A percentile compares a stretch with the other conserved stretches of the same genome.
phyloP scores from a whole-genome alignment of 1,140 invertebrate genomes.

The Antheraea mylitta region DNA sequence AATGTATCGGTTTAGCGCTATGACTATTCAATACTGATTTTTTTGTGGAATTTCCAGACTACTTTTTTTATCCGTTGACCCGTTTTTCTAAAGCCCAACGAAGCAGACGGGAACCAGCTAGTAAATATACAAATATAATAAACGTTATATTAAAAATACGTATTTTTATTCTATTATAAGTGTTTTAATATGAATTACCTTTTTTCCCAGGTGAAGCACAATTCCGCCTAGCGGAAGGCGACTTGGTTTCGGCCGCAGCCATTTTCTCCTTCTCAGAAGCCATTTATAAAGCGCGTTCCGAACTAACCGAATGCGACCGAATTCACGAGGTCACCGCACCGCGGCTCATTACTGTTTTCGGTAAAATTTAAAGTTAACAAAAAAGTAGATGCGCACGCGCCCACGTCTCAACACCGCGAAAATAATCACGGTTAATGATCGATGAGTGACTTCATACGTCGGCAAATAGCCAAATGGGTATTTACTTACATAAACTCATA shows the following conservation, averaged over 20 bases:
- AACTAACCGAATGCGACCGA: constrained; percentile 34
- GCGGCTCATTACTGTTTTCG: constrained; percentile 51
- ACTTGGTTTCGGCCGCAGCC: constrained; percentile 63
- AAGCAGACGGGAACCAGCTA: no score
- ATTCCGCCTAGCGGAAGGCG: constrained; percentile 70
- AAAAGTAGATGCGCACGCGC: constrained; percentile 29
- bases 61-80: no score
- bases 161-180: neutral
- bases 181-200: constrained; percentile 42
- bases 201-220: constrained; percentile 73
- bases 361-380: neutral
- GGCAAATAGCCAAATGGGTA: constrained; percentile 52
- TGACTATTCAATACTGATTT: no score
- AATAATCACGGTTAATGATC: constrained; percentile 49
- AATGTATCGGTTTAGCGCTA: no score
- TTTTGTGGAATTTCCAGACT: no score
- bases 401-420: constrained; percentile 40
- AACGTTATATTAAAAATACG: no score
- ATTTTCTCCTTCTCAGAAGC: constrained; percentile 72
- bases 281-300: constrained; percentile 47
- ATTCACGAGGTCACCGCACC: constrained; percentile 40
- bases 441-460: constrained; percentile 46
- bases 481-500: constrained; percentile 44
- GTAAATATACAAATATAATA: no score
- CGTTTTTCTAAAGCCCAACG: no score